A percentile compares a stretch with the other conserved stretches of the same genome.
Evolutionary conservation across 2,888 invertebrate species (phyloP).

Genomic region (Diplolepis rosae): DNA sequence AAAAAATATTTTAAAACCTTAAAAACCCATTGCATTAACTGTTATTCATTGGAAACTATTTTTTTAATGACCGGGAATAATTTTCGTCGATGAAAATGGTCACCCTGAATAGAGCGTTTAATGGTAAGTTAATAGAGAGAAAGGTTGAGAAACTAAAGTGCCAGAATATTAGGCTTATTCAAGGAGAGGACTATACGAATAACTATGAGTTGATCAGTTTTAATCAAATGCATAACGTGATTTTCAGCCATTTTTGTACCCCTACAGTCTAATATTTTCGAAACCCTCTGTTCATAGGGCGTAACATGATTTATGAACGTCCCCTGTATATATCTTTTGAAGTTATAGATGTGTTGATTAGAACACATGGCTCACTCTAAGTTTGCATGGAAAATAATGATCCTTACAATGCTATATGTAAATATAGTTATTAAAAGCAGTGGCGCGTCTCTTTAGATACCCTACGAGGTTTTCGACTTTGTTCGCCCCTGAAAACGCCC

Average conservation of each 20-base stretch:
- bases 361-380: conserved; percentile 22
- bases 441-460: background rate
- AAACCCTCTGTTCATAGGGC: background rate
- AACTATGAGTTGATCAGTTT: background rate
- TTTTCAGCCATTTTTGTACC: background rate
- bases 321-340: conserved; percentile 6
- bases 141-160: too few species aligned
- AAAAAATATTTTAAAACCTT: too few species aligned
- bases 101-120: background rate
- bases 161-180: too few species aligned
- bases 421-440: background rate
- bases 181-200: background rate
- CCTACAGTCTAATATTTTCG: background rate
- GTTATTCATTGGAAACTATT: too few species aligned
- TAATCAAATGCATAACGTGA: background rate
- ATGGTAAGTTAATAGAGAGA: background rate
- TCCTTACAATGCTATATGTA: background rate
- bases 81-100: too few species aligned
- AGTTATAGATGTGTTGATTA: conserved; percentile 13
- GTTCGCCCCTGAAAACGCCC: background rate
- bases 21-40: too few species aligned
- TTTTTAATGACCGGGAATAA: too few species aligned
- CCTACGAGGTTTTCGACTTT: background rate
- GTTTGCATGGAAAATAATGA: background rate
- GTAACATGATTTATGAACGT: background rate